Evolutionary conservation across 92 coral and sea anemone species (phyloP).

Genomic region (Porites lobata): DNA sequence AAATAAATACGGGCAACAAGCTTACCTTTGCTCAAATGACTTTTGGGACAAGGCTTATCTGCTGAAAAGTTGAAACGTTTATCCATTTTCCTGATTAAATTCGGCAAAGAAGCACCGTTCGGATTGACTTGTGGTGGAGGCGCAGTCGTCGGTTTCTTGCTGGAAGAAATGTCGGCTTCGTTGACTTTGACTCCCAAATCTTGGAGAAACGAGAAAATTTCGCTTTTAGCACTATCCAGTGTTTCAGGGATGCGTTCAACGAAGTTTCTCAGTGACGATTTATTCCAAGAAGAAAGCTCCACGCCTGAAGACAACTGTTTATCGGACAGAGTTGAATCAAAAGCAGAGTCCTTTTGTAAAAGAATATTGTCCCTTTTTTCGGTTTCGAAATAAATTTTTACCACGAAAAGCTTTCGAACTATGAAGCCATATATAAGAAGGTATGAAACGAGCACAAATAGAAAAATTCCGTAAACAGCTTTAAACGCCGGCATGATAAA

Average conservation of each 20-base stretch:
- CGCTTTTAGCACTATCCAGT: not conserved
- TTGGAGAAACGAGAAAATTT: constrained; percentile 55
- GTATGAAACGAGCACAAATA: constrained; percentile 64
- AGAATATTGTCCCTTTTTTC: not conserved
- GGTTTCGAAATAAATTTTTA: constrained; percentile 70
- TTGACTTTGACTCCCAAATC: constrained; percentile 28
- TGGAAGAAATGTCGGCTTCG: not conserved
- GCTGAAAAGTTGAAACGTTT: not conserved
- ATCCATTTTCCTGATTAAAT: constrained; percentile 22
- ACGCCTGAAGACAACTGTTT: not conserved
- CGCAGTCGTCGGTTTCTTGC: not conserved
- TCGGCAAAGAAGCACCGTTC: constrained; percentile 3
- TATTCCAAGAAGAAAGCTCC: not conserved
- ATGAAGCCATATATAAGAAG: constrained; percentile 68
- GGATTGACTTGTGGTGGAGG: not conserved
- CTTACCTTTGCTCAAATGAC: constrained; percentile 37
- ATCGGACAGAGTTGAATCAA: not conserved
- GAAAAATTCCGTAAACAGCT: constrained; percentile 53
- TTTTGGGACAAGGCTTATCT: constrained; percentile 7
- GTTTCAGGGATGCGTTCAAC: not conserved
- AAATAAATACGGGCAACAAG: not conserved
- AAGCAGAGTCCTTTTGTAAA: not conserved
- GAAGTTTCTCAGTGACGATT: not conserved
- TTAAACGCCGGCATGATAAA: constrained; percentile 55
- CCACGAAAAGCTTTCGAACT: constrained; percentile 54